Evolutionary conservation across 2,888 invertebrate species (phyloP), one percentile per base, ranked within the genome.

Genomic region (Drosophila helvetica): DNA sequence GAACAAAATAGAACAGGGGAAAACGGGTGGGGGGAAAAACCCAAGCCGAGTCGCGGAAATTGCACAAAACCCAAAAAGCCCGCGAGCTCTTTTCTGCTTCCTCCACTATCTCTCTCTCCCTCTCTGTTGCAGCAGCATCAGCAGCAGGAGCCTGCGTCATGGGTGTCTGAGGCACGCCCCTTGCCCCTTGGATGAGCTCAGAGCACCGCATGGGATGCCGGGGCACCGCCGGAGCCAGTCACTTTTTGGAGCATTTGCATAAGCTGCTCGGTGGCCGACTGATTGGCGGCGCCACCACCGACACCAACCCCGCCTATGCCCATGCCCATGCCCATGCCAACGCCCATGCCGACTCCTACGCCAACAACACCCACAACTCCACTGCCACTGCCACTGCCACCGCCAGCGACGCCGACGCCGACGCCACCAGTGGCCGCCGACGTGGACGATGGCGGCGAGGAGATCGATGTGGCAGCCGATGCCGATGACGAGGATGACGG

Each of bases 201-300:
- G 51, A 86, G 70, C 64, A 78, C 75, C 64, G 82, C 74, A 62
- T 71, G 67, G 30, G 87, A 73, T 57, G 83, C 88, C 57, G 89
- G 77, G 60, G 81, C 78, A 53, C 38, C 38, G 12, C 57, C 69
- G 38, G 70, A 71, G 67, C 85, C 87, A 69, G 92, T 91, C 59
- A 90, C 90, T 81, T 90, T 91, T 53, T 91, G 91, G 72, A 92
- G 80, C 91, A 92, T 91, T 81, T 90, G 91, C 88, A 92, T 89
- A 47, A 91, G 87, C 67, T 92, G 91, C 77, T 91, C 90, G 76
- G 91, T 91, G 63, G 91, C 91, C 68, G 92, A 91, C 55, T 89
- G 83, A 88, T 74, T 60, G 65, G 60, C 59, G 45, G 64, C 67
- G 17, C 56, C 65, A 27, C 65, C 74, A 33, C 38, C 7, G 3